A percentile compares a stretch with the other conserved stretches of the same genome.
Conservation (phyloP, 2,797 vertebrate species). For the Trematomus bernacchii region DNA sequence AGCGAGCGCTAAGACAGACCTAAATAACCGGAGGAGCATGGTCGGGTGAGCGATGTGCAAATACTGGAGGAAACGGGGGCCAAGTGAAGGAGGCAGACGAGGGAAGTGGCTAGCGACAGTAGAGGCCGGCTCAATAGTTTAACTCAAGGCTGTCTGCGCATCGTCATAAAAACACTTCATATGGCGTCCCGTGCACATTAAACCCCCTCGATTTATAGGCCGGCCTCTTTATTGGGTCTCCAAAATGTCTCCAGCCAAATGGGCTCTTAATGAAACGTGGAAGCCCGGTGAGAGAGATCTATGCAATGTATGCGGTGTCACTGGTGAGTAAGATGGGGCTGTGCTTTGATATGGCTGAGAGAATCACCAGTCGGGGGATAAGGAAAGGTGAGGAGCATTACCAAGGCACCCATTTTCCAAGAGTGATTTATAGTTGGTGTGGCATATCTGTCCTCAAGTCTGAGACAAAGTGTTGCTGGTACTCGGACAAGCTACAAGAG, state of each 20-base stretch:
- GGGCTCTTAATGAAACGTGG: slow-evolving; percentile 61
- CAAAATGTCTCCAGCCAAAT: slow-evolving; percentile 61
- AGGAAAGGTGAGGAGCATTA: neutral
- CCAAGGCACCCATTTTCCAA: slow-evolving; percentile 15
- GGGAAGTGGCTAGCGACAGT: neutral
- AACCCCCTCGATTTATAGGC: slow-evolving; percentile 63
- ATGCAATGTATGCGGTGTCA: slow-evolving; percentile 27
- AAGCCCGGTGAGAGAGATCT: slow-evolving; percentile 14
- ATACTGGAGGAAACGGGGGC: neutral
- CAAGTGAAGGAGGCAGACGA: slow-evolving; percentile 10
- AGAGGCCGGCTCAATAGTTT: slow-evolving; percentile 29
- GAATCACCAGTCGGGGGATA: slow-evolving; percentile 27
- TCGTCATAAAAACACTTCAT: slow-evolving; percentile 62
- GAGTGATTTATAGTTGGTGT: slow-evolving; percentile 44
- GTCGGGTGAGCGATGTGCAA: slow-evolving; percentile 51
- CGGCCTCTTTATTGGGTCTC: slow-evolving; percentile 57
- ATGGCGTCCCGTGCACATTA: slow-evolving; percentile 54
- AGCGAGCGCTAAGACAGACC: slow-evolving; percentile 50
- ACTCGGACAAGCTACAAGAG: slow-evolving; percentile 55
- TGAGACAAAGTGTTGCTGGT: slow-evolving; percentile 41
- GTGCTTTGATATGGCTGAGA: slow-evolving; percentile 40
- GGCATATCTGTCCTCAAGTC: slow-evolving; percentile 27
- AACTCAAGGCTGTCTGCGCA: slow-evolving; percentile 46
- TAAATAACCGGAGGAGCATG: slow-evolving; percentile 54
- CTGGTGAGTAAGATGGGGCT: slow-evolving; percentile 40